Percentiles rank a stretch among this genome's conserved stretches.
Evolutionary conservation across 2,113 vertebrate genomes (phyloP).

Genomic region (Datnioides undecimradiatus): DNA sequence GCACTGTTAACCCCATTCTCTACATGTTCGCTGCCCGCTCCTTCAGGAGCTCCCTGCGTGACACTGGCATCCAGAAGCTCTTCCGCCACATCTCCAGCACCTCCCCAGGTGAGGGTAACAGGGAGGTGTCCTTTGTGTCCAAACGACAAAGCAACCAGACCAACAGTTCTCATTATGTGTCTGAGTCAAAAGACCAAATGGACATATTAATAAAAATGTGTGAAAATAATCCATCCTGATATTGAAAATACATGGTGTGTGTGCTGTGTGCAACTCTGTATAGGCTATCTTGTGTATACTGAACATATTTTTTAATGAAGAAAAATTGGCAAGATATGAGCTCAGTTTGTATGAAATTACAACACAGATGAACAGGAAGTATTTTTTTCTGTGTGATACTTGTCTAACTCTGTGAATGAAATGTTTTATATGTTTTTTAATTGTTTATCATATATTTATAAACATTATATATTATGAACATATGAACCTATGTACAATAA

Average conservation of each 20-base stretch:
- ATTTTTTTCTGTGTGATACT: constrained; percentile 5
- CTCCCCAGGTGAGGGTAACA: constrained; percentile 78
- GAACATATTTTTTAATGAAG: not conserved
- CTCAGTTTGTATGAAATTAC: constrained; percentile 7
- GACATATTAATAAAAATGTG: constrained; percentile 73
- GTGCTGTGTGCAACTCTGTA: constrained; percentile 6
- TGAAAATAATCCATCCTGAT: constrained; percentile 65
- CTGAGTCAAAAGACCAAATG: constrained; percentile 71
- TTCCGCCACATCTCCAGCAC: constrained; percentile 85
- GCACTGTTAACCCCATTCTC: constrained; percentile 83
- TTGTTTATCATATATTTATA: constrained; percentile 62
- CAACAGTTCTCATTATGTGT: constrained; percentile 62
- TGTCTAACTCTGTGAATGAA: constrained; percentile 30
- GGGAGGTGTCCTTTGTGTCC: constrained; percentile 81
- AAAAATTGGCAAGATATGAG: not conserved
- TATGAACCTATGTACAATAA: too few species aligned
- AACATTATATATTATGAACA: constrained; percentile 15
- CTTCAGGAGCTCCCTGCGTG: constrained; percentile 80
- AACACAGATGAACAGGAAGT: constrained; percentile 20
- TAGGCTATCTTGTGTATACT: constrained; percentile 17
- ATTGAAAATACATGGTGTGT: not conserved
- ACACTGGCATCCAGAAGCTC: constrained; percentile 83
- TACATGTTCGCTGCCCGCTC: constrained; percentile 85
- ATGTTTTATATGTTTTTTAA: constrained; percentile 19
- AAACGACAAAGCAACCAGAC: constrained; percentile 78